Evolutionary conservation across 64 coral and sea anemone genomes (phyloP), one percentile per base, ranked within the genome.

Genomic region (Stylophora pistillata): DNA sequence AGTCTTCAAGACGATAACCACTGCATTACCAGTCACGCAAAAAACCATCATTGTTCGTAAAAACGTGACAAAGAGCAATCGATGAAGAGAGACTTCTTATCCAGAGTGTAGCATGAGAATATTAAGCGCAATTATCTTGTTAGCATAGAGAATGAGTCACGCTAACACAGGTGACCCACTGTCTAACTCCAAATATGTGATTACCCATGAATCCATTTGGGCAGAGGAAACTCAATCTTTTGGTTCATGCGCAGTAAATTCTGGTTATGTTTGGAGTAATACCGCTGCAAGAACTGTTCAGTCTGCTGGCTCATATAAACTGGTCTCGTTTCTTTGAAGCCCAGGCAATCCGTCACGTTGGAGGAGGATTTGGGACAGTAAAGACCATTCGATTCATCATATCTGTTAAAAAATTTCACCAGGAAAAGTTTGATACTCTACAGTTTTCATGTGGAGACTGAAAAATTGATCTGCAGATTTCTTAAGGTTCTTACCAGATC

Each of bases 191-290:
- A 25, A 78, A 1, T 9, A 15, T 23, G 55, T 16, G 47, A 56
- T 86, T 73, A 70, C 59, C 82, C 30, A 86, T 76, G 73, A 86
- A 92, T 74, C 90, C 90, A 92, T 58, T 86, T 86, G 17, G 90
- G 90, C 41, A 92, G 73, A 29, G 74, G 85, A 76, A 94, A 94
- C 32, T 94, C 74, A 57, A 94, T 89, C 66, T 94, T 94, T 72
- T 94, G 93, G 79, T 94, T 94, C 57, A 94, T 86, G 12, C 93
- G 88, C 62, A 94, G 79, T 30, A 94, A 66, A 71, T 94, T 94
- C 65, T 90, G 77, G 56, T 94, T 94, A 77, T 94, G 93, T 17
- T 53, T 94, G 30, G 93, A 82, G 76, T 94, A 94, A 90, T 94
- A 94, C 55, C 82, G 80, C 74, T 90, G 88, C 20, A 94, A 57